Evolutionary conservation across 2,888 invertebrate genomes (phyloP).

Genomic region (Ophraella communa): DNA sequence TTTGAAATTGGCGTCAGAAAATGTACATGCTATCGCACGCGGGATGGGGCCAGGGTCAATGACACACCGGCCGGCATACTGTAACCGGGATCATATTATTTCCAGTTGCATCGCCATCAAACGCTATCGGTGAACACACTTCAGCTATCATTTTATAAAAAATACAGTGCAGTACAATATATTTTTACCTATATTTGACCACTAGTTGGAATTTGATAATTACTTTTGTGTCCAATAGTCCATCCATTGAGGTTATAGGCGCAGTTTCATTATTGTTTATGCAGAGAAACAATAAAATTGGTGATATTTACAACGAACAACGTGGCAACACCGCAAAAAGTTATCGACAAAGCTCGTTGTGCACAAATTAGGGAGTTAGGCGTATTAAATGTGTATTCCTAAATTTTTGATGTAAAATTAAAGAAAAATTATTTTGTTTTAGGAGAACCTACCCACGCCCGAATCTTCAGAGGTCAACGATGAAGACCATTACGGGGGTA

Average conservation of each 20-base stretch:
- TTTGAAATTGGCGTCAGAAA: conserved; percentile 2
- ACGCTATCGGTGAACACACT: neutral
- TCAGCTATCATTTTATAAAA: conserved; percentile 3
- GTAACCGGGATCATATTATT: conserved; percentile 14
- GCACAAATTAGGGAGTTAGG: too few species aligned
- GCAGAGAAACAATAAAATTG: neutral
- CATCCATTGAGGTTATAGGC: too few species aligned
- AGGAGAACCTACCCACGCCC: conserved; percentile 74
- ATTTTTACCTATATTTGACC: neutral
- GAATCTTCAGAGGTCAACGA: conserved; percentile 74
- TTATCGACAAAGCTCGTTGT: too few species aligned
- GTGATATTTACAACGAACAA: neutral
- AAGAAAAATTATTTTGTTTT: conserved; percentile 51
- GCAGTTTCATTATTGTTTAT: too few species aligned
- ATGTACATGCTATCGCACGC: conserved; percentile 9
- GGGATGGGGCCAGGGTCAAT: conserved; percentile 3
- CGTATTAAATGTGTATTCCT: too few species aligned
- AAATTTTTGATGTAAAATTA: neutral
- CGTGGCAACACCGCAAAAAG: too few species aligned
- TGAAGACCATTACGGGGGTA: conserved; percentile 75
- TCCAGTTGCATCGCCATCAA: conserved; percentile 2
- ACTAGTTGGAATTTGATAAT: neutral
- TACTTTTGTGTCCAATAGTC: too few species aligned
- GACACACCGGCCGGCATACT: conserved; percentile 19
- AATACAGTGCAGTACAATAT: neutral